Conservation (phyloP, 2,888 invertebrate genomes). For the Prosopocoilus inquinatus region DNA sequence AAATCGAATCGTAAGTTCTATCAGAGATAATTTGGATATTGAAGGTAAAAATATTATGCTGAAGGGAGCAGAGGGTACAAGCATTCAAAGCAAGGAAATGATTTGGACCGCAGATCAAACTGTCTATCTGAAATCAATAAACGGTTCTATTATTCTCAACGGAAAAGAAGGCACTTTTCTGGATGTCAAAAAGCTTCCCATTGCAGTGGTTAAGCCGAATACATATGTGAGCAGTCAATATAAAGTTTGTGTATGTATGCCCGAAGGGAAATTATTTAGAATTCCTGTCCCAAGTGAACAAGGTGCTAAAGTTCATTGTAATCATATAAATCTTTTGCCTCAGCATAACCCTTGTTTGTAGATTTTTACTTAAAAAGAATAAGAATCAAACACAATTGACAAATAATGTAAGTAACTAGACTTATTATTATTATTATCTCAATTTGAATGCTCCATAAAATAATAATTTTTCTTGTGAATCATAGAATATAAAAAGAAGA, state of each 20-base stretch:
- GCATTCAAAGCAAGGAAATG: slow-evolving; percentile 69
- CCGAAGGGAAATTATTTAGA: slow-evolving; percentile 78
- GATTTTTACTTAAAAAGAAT: slow-evolving; percentile 16
- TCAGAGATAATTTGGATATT: slow-evolving; percentile 64
- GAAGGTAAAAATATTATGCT: slow-evolving; percentile 64
- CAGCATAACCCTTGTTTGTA: slow-evolving; percentile 66
- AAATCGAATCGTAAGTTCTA: slow-evolving; percentile 71
- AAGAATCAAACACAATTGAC: no score
- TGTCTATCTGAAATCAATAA: slow-evolving; percentile 71
- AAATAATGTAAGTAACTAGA: no score
- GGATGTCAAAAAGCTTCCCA: slow-evolving; percentile 69
- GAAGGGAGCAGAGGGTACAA: slow-evolving; percentile 78
- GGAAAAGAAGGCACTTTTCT: slow-evolving; percentile 70
- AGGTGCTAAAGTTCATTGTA: slow-evolving; percentile 57
- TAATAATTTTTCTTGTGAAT: no score
- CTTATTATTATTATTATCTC: no score
- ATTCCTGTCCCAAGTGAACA: slow-evolving; percentile 66
- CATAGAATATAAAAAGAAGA: no score
- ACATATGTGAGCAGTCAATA: slow-evolving; percentile 60
- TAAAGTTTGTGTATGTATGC: slow-evolving; percentile 89
- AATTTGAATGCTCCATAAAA: no score
- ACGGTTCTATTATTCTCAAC: slow-evolving; percentile 70
- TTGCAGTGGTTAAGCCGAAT: slow-evolving; percentile 54
- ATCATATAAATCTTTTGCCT: slow-evolving; percentile 60
- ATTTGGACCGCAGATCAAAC: slow-evolving; percentile 78